phyloP scores from a whole-genome alignment of 2,113 vertebrate genomes.

The Carassius auratus region DNA sequence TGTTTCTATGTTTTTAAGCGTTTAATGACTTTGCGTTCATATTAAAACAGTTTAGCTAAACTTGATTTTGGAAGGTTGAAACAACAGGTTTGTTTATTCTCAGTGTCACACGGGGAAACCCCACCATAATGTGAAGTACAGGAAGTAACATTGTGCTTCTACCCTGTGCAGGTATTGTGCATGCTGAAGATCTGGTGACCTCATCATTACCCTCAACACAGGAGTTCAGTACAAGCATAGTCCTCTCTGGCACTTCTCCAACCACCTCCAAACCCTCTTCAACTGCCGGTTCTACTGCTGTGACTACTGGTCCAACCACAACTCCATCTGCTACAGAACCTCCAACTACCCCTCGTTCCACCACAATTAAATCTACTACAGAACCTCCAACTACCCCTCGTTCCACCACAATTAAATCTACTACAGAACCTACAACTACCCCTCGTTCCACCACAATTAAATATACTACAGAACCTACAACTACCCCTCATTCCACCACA shows the following conservation, averaged over 20 bases:
- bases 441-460: background rate
- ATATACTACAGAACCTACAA: background rate
- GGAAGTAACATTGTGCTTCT: background rate
- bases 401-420: no score
- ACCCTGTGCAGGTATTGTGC: slow-evolving; percentile 32
- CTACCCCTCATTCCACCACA: background rate
- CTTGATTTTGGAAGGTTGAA: background rate
- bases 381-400: background rate
- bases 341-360: background rate
- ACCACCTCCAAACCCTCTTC: background rate
- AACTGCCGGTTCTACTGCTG: no score
- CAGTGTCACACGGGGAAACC: background rate
- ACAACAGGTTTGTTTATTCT: background rate
- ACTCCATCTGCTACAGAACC: background rate
- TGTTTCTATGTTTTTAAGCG: background rate
- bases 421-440: background rate
- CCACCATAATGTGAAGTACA: background rate
- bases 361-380: background rate
- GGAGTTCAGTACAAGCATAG: background rate
- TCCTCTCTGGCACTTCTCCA: background rate
- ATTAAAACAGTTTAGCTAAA: background rate
- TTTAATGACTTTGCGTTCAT: background rate
- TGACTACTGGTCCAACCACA: background rate
- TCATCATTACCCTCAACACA: background rate
- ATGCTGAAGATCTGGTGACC: slow-evolving; percentile 10